A percentile compares a stretch with the other conserved stretches of the same genome.
Conservation (phyloP, 1,140 invertebrate species). For the Eriosoma lanigerum region DNA sequence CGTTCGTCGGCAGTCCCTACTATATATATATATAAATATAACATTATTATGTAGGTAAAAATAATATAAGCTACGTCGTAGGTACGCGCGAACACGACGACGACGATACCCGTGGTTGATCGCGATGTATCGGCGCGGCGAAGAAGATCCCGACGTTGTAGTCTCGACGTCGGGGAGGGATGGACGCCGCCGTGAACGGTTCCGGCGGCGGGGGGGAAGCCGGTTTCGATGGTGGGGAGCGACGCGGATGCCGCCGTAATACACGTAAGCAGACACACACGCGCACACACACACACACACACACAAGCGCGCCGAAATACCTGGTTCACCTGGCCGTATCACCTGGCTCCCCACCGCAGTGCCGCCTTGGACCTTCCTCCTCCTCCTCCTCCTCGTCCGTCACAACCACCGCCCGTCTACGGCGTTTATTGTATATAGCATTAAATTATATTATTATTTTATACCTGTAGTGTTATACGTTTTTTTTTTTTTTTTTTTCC, state of each 20-base stretch:
- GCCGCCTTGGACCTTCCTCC: not conserved
- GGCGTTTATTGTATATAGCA: not conserved
- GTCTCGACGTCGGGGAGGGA: not conserved
- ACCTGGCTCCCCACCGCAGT: slow-evolving; percentile 16
- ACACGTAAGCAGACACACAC: not conserved
- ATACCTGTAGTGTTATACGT: slow-evolving; percentile 42
- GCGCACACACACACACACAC: not conserved
- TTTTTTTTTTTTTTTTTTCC: no score
- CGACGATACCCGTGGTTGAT: not conserved
- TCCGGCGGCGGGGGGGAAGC: slow-evolving; percentile 7
- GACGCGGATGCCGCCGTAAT: not conserved
- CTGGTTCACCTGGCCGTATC: slow-evolving; percentile 51
- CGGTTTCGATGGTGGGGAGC: slow-evolving; percentile 33
- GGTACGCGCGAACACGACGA: not conserved
- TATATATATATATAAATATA: no score
- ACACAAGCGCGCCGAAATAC: slow-evolving; percentile 18
- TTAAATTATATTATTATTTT: not conserved
- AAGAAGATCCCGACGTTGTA: slow-evolving; percentile 3
- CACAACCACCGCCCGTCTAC: not conserved
- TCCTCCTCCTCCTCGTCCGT: not conserved
- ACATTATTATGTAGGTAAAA: no score
- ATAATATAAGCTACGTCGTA: no score
- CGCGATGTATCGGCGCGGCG: not conserved
- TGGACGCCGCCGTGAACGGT: not conserved
- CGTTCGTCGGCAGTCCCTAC: no score